Evolutionary conservation across 2,113 vertebrate genomes (phyloP), one percentile per base, ranked within the genome.

Genomic region (Rhinoptilus africanus): DNA sequence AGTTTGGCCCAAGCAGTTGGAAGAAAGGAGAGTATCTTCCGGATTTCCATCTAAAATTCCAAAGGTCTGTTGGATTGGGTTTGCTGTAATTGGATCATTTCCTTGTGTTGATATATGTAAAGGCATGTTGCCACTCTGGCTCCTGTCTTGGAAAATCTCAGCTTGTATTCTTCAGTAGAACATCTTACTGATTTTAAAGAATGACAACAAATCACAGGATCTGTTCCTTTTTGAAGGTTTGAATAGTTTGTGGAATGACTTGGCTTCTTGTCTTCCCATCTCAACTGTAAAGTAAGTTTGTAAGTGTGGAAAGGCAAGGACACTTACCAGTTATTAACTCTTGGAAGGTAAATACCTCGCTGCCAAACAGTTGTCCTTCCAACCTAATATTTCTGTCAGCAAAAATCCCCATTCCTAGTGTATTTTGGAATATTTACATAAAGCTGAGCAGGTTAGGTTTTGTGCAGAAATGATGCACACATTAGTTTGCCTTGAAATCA

Each of bases 101-200:
- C 51, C 63, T 90, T 45, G 30, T 92, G 78, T 80, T 92, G 71
- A 92, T 93, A 93, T 67, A 92, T 50, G 50, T 80, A 85, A 88
- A 92, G 93, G 93, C 88, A 59, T 41, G 32, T 67, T 96, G 88
- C 88, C 92, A 83, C 85, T 76, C 89, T 96, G 94, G 89, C 95
- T 96, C 27, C 82, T 67, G 37, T 77, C 72, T 96, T 88, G 94
- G 95, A 97, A 97, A 96, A 92, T 85, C 78, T 96, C 78, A 67
- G 85, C 63, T 85, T 77, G 57, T 93, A 26, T 80, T 88, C 81
- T 85, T 35, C 50, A 77, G 45, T 53, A 85, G 75, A 83, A 90
- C 78, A 77, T 56, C 82, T 74, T 76, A 76, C 16, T 47, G 57
- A 83, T 93, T 77, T 85, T 88, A 62, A 92, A 80, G 78, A 85